phyloP scores from a whole-genome alignment of 2,888 invertebrate genomes.

The Liposcelis brunnea region DNA sequence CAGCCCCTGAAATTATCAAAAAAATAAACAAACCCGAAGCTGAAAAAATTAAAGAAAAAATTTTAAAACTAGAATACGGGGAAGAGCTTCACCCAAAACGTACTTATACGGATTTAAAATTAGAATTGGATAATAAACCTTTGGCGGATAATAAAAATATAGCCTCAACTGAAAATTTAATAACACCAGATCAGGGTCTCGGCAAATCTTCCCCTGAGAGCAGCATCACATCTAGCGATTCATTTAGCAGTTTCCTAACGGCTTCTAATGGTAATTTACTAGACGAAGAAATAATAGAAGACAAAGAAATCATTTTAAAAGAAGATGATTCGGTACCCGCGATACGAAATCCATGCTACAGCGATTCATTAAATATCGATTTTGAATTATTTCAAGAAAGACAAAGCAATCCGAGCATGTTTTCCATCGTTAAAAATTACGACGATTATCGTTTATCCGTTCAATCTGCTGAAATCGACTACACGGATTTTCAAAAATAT shows the following conservation, averaged over 20 bases:
- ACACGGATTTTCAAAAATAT: conserved; percentile 22
- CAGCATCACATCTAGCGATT: neutral
- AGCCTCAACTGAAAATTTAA: neutral
- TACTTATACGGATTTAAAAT: too few relatives aligned
- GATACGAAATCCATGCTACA: too few relatives aligned
- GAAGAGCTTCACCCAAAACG: neutral
- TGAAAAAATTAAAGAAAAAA: neutral
- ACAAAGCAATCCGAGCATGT: too few relatives aligned
- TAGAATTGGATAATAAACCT: too few relatives aligned
- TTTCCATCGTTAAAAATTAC: too few relatives aligned
- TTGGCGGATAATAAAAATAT: too few relatives aligned
- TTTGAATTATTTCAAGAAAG: too few relatives aligned
- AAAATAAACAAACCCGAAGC: neutral
- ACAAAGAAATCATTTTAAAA: conserved; percentile 28
- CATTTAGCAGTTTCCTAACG: neutral
- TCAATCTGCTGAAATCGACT: neutral
- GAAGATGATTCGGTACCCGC: conserved; percentile 9
- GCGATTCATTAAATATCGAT: too few relatives aligned
- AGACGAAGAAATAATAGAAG: conserved; percentile 15
- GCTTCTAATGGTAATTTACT: too few relatives aligned
- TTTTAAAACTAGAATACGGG: neutral
- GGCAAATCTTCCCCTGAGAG: neutral
- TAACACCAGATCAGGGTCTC: neutral
- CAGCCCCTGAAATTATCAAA: too few relatives aligned
- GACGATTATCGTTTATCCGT: conserved; percentile 5